Conservation (phyloP, 2,797 vertebrate species). For the Sebastolobus altivelis region DNA sequence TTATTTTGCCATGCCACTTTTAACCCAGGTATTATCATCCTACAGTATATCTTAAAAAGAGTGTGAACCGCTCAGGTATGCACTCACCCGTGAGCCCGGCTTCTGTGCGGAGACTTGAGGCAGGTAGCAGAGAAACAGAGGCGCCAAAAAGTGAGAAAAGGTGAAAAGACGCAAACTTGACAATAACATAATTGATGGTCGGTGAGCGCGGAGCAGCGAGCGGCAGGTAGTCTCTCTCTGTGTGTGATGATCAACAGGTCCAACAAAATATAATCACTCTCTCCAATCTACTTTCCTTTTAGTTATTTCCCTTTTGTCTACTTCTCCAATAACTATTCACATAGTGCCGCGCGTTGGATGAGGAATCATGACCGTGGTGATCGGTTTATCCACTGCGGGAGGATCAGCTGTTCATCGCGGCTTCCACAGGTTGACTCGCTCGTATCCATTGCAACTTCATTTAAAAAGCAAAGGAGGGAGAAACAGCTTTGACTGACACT, state of each 20-base stretch:
- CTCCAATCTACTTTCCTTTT: conserved; percentile 40
- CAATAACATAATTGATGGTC: conserved; percentile 73
- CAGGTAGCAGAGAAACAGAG: conserved; percentile 74
- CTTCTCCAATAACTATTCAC: conserved; percentile 61
- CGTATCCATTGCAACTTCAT: conserved; percentile 72
- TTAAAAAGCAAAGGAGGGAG: conserved; percentile 80
- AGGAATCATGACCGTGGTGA: conserved; percentile 65
- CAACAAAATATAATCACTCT: conserved; percentile 26
- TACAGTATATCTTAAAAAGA: background rate
- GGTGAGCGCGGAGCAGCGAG: conserved; percentile 42
- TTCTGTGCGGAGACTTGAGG: conserved; percentile 81
- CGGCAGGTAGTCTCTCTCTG: conserved; percentile 34
- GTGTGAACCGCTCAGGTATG: conserved; percentile 8
- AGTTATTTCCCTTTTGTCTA: conserved; percentile 46
- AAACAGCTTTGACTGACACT: conserved; percentile 60
- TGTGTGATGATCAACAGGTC: conserved; percentile 55
- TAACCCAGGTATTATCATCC: too few species aligned
- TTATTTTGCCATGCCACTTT: background rate
- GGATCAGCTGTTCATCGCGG: conserved; percentile 71
- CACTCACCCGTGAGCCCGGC: conserved; percentile 83
- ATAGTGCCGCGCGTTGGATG: conserved; percentile 62
- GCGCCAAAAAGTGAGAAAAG: conserved; percentile 67
- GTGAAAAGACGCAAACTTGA: conserved; percentile 62
- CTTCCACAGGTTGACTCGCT: conserved; percentile 78
- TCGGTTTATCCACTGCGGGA: conserved; percentile 68